Percentiles rank a stretch among this genome's conserved stretches.
phyloP scores from a whole-genome alignment of 2,888 invertebrate genomes.

The Torymus tubicola region DNA sequence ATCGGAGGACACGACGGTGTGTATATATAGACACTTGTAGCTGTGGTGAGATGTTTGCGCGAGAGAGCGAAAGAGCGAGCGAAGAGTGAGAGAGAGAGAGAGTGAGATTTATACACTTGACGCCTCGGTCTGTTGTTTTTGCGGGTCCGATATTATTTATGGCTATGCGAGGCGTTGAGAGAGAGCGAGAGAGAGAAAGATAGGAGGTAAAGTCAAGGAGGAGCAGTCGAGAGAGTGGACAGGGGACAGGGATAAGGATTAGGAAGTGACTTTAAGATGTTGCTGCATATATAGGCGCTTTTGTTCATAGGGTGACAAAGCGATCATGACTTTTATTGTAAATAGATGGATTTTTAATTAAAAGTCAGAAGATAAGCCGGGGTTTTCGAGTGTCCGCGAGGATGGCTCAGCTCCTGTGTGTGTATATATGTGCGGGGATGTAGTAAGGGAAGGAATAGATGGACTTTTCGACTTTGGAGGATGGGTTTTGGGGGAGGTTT shows the following conservation, averaged over 20 bases:
- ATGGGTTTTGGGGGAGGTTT: too few species aligned
- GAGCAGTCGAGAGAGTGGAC: neutral
- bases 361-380: slow-evolving; percentile 33
- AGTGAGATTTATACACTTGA: slow-evolving; percentile 47
- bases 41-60: slow-evolving; percentile 34
- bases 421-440: too few species aligned
- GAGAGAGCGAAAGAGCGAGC: neutral
- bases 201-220: neutral
- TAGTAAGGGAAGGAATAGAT: too few species aligned
- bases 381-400: neutral
- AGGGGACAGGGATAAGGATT: slow-evolving; percentile 19
- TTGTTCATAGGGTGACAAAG: slow-evolving; percentile 2
- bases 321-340: slow-evolving; percentile 45
- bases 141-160: too few species aligned
- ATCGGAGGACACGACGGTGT: slow-evolving; percentile 15
- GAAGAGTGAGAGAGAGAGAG: too few species aligned
- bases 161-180: too few species aligned
- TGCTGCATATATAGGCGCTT: neutral
- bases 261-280: slow-evolving; percentile 12
- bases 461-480: too few species aligned
- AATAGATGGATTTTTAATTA: slow-evolving; percentile 35
- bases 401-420: too few species aligned
- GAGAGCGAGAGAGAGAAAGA: too few species aligned
- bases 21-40: slow-evolving; percentile 22
- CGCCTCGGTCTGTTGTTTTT: slow-evolving; percentile 16